Base-by-base conservation (phyloP, 1,140 invertebrate genomes). In the Octopus bimaculoides region DNA sequence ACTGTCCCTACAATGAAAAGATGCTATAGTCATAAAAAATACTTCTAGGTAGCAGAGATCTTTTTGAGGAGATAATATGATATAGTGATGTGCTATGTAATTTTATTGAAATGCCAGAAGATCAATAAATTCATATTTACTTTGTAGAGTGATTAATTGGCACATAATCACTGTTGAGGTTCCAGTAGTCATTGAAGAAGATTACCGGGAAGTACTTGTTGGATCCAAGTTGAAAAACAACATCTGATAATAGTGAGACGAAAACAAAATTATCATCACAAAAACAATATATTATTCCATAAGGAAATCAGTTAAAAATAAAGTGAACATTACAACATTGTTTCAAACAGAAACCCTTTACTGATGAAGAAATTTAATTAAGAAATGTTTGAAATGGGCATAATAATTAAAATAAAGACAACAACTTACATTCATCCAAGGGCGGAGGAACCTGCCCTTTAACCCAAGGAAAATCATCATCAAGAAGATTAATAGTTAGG, bases 171-270 rank as follows among this genome's bases (percentile, higher is more conserved):
- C 95, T 92, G 87, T 96, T 93, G 91, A 99, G 94, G 90, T 99
- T 99, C 98, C 98, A 99, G 89, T 98, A 99, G 85, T 99, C 97
- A 92, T 99, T 99, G 41, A 96, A 92, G 88, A 95, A 99, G n/a
- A 99, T 87, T 54, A 98, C 94, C 53, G 98, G 98, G 86, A 97
- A 96, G 88, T 99, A 99, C 41, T 94, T 92, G 86, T 93, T 93
- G 54, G 94, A 94, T 79, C 93, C 92, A 20, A 94, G 93, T 55
- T 96, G 92, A 90, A 99, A 99, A 84, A 96, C 93, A 12, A 99
- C 94, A 90, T 94, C 93, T 94, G 87, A 78, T 90, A 89, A 17
- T 9, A 17, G 66, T n/a, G 26, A 10, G 6, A 71, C 4, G 6
- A 14, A 71, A 52, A 52, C 5, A 26, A 52, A 75, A 75, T 52